Percentiles rank a stretch among this genome's conserved stretches.
Evolutionary conservation across 2,888 invertebrate genomes (phyloP).

Genomic region (Diadegma fenestrale): DNA sequence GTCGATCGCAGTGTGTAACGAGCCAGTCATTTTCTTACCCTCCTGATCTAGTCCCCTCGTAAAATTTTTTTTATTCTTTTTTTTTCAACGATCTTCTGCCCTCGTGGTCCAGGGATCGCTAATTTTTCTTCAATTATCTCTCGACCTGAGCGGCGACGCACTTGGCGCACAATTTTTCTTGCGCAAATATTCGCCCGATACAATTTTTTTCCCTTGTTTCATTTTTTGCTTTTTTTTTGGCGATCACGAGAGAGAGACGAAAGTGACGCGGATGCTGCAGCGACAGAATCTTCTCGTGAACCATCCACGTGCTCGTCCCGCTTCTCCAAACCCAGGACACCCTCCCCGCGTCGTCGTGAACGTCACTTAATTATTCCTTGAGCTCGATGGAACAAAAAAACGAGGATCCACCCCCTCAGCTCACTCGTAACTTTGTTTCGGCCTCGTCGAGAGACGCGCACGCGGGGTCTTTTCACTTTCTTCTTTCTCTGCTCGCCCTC

Average conservation of each 20-base stretch:
- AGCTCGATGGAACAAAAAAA: constrained; percentile 68
- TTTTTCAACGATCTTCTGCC: constrained; percentile 37
- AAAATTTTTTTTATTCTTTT: constrained; percentile 42
- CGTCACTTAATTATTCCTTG: constrained; percentile 82
- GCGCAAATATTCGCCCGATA: constrained; percentile 66
- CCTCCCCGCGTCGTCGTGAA: constrained; percentile 70
- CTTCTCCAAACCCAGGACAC: constrained; percentile 64
- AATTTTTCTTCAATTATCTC: constrained; percentile 70
- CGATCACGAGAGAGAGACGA: constrained; percentile 34
- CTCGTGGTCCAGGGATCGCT: constrained; percentile 58
- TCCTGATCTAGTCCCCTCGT: constrained; percentile 30
- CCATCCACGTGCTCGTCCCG: not conserved
- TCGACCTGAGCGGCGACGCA: constrained; percentile 51
- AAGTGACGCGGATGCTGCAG: not conserved
- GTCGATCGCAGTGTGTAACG: constrained; percentile 43
- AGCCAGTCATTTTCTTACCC: constrained; percentile 47
- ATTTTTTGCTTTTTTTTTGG: constrained; percentile 18
- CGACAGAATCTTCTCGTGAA: constrained; percentile 1
- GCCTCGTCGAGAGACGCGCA: constrained; percentile 74
- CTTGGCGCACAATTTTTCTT: constrained; percentile 43
- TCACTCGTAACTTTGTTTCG: constrained; percentile 81
- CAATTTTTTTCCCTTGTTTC: constrained; percentile 45
- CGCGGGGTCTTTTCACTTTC: constrained; percentile 73
- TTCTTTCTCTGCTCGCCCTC: constrained; percentile 28
- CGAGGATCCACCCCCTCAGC: constrained; percentile 66